Evolutionary conservation across 2,113 vertebrate species (phyloP).

Genomic region (Strix aluco): DNA sequence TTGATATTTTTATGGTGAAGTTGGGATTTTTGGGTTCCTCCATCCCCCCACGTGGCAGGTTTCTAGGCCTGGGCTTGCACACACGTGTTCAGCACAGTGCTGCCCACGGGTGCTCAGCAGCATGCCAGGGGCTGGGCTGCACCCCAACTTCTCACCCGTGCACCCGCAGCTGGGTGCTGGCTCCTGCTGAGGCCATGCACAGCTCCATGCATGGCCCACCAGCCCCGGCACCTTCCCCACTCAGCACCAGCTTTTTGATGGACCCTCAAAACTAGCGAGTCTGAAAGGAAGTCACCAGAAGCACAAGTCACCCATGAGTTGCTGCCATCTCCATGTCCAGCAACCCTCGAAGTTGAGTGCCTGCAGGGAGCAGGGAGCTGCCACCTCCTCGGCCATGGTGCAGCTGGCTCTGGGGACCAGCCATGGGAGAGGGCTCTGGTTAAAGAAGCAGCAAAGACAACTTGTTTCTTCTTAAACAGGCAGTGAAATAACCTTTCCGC

Average conservation of each 20-base stretch:
- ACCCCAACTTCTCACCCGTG: neutral
- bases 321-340: neutral
- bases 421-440: accelerated
- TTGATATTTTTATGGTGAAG: conserved; percentile 62
- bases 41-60: conserved; percentile 12
- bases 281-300: neutral
- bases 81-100: neutral
- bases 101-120: neutral
- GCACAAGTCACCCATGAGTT: neutral
- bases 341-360: neutral
- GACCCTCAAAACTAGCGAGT: neutral
- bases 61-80: neutral
- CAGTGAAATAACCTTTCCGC: neutral
- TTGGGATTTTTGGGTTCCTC: conserved; percentile 42
- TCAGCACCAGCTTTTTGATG: neutral
- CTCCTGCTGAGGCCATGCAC: accelerated
- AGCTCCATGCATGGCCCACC: accelerated
- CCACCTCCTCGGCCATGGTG: neutral
- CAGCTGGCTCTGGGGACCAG: accelerated
- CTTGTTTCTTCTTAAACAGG: neutral
- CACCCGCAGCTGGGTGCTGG: neutral
- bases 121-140: neutral
- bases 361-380: neutral
- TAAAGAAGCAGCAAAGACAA: neutral
- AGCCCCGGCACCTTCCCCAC: neutral